Conservation (phyloP, 2,888 invertebrate genomes). For the Pomacea canaliculata region DNA sequence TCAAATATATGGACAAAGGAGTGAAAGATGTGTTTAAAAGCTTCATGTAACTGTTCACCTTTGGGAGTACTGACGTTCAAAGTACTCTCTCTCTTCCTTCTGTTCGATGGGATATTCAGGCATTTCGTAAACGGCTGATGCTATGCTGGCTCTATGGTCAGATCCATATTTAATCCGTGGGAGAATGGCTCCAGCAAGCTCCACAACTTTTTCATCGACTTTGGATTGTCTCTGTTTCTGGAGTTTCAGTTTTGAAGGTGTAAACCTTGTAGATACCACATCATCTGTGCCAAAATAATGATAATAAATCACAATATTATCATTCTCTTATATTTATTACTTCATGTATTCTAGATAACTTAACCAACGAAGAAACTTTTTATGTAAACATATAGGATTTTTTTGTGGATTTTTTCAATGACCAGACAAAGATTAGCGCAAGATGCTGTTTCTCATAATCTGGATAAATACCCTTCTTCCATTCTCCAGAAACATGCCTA, state of each 20-base stretch:
- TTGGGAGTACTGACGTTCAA: constrained; percentile 52
- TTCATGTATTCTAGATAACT: too few species aligned
- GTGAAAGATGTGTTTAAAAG: too few species aligned
- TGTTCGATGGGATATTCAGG: constrained; percentile 96
- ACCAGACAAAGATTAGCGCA: too few species aligned
- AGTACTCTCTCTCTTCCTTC: constrained; percentile 55
- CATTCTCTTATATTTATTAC: too few species aligned
- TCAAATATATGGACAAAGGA: too few species aligned
- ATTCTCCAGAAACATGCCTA: too few species aligned
- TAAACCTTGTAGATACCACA: constrained; percentile 42
- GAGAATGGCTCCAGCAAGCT: constrained; percentile 56
- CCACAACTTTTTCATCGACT: constrained; percentile 56
- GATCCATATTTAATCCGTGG: constrained; percentile 40
- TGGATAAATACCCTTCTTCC: too few species aligned
- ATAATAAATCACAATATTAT: too few species aligned
- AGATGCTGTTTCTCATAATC: too few species aligned
- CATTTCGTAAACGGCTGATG: constrained; percentile 96
- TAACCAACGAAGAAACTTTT: too few species aligned
- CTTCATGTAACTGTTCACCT: constrained; percentile 20
- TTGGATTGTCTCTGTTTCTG: constrained; percentile 51
- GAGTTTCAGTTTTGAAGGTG: constrained; percentile 50
- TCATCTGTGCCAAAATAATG: constrained; percentile 30
- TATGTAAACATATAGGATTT: too few species aligned
- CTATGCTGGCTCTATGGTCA: constrained; percentile 55
- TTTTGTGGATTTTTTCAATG: too few species aligned